These are phyloP conservation scores for Strigamia transsilvanica DNA, from an alignment of 2,888 invertebrate species.

Conservation along the genomic window DNA sequence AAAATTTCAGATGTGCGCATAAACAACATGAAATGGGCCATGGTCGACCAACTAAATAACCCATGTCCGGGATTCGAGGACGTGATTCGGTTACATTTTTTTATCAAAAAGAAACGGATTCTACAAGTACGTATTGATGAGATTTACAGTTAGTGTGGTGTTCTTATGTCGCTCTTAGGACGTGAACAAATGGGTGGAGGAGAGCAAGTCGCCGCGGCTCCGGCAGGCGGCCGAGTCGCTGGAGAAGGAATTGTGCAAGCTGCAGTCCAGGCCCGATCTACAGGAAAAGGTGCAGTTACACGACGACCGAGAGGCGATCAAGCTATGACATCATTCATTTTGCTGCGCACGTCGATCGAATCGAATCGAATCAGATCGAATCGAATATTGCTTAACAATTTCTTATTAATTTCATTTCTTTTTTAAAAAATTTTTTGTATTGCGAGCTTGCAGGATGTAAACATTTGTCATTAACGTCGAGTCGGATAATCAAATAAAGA, in stretches of 20 bases:
- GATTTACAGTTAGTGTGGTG: too few species aligned
- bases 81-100: constrained; percentile 61
- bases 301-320: background rate
- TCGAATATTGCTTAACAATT: too few species aligned
- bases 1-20: background rate
- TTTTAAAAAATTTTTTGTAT: too few species aligned
- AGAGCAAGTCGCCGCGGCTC: background rate
- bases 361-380: too few species aligned
- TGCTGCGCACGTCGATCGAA: too few species aligned
- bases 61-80: constrained; percentile 61
- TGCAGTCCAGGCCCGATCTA: background rate
- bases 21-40: constrained; percentile 61
- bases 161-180: too few species aligned
- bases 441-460: background rate
- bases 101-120: constrained; percentile 60
- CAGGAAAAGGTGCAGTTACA: background rate
- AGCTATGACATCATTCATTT: background rate
- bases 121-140: constrained; percentile 58
- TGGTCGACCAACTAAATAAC: constrained; percentile 60
- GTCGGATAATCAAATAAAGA: too few species aligned
- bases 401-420: too few species aligned
- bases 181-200: background rate
- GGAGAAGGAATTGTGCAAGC: background rate
- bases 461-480: background rate
- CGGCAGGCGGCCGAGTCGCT: background rate